Percentiles rank a stretch among this genome's conserved stretches.
Conservation (phyloP, 2,113 vertebrate genomes). For the Malurus melanocephalus region DNA sequence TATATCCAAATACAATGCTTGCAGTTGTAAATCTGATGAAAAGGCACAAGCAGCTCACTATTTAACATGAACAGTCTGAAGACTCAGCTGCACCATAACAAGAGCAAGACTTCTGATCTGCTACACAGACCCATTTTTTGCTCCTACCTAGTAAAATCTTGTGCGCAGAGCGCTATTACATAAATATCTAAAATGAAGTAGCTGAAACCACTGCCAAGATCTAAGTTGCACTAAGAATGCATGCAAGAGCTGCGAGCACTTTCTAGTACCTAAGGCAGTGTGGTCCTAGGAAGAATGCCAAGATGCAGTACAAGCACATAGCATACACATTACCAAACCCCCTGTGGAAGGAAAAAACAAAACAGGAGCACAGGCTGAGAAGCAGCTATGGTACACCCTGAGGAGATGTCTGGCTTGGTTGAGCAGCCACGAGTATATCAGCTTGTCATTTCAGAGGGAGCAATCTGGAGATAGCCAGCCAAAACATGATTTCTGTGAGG, state of each 20-base stretch:
- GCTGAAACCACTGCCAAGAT: neutral
- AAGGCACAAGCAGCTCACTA: neutral
- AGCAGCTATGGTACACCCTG: neutral
- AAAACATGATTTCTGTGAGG: neutral
- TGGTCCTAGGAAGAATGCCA: neutral
- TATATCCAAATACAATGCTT: neutral
- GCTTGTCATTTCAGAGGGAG: neutral
- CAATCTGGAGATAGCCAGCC: neutral
- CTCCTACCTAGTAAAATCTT: neutral
- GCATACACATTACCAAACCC: rapidly evolving
- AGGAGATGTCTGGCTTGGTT: neutral
- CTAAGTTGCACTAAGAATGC: neutral
- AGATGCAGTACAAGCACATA: neutral
- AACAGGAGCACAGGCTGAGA: neutral
- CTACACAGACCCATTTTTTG: neutral
- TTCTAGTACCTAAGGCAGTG: neutral
- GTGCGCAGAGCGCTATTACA: neutral
- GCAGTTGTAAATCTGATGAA: neutral
- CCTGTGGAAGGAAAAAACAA: rapidly evolving
- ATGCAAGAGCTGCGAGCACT: neutral
- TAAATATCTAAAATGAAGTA: neutral
- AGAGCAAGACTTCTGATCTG: neutral
- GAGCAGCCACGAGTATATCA: neutral
- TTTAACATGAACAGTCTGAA: neutral
- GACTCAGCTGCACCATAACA: neutral